Conservation (phyloP, 1,140 invertebrate species). For the Lucilia sericata region DNA sequence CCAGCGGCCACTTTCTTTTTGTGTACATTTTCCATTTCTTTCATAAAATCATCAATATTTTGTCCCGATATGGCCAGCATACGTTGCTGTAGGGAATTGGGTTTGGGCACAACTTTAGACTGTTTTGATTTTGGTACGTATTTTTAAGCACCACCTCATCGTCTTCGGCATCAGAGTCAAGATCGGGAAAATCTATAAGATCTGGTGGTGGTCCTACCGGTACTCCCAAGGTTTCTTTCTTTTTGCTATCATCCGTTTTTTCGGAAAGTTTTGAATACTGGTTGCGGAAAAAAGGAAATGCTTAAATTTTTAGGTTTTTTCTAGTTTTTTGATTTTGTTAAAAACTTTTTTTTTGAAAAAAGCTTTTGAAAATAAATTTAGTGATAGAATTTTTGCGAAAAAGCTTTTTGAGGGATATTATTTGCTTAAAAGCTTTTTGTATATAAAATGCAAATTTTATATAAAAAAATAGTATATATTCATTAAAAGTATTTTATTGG, state of each 20-base stretch:
- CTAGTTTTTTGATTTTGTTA: too few relatives aligned
- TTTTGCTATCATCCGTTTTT: constrained; percentile 56
- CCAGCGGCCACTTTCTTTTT: constrained; percentile 74
- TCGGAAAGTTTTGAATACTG: constrained; percentile 53
- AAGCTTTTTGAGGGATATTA: too few relatives aligned
- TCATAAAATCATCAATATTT: constrained; percentile 92
- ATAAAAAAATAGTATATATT: too few relatives aligned
- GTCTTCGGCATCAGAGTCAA: constrained; percentile 68
- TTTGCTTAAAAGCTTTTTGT: too few relatives aligned
- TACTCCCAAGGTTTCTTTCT: constrained; percentile 84
- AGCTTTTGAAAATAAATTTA: too few relatives aligned
- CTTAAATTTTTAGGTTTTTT: too few relatives aligned
- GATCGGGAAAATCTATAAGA: constrained; percentile 72
- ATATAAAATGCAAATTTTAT: too few relatives aligned
- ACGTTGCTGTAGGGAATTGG: constrained; percentile 82
- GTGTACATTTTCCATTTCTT: constrained; percentile 89
- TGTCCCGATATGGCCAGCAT: constrained; percentile 89
- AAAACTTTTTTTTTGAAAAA: too few relatives aligned
- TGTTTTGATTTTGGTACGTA: constrained; percentile 52
- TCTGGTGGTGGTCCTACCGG: constrained; percentile 87
- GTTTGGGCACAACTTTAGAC: constrained; percentile 71
- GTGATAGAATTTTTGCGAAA: too few relatives aligned
- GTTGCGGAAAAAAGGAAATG: neutral
- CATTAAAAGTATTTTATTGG: too few relatives aligned
- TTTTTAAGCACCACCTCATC: constrained; percentile 68